phyloP scores from a whole-genome alignment of 2,797 vertebrate species.

The Alauda arvensis region DNA sequence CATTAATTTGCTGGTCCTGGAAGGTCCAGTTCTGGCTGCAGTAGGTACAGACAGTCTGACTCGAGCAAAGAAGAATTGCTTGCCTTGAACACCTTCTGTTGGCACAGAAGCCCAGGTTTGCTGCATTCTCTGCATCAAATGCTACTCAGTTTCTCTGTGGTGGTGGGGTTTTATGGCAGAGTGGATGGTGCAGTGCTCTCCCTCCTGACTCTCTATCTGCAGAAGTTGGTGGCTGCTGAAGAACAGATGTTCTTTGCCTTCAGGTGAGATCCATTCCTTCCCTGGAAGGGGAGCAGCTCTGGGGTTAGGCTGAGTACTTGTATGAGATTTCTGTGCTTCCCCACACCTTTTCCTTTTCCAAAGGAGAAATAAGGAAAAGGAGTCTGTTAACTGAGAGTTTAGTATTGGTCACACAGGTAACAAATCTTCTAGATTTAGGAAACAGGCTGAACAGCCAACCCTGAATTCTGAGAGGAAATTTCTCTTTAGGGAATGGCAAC shows the following conservation, averaged over 20 bases:
- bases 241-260: neutral
- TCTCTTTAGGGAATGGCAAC: neutral
- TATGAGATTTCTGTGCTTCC: neutral
- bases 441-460: neutral
- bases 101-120: neutral
- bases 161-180: neutral
- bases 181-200: neutral
- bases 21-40: neutral
- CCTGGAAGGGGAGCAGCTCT: no score
- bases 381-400: neutral
- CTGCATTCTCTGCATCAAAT: neutral
- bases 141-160: accelerated
- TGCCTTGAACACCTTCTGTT: neutral
- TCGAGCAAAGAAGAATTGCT: neutral
- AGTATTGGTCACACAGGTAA: neutral
- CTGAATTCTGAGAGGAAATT: neutral
- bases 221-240: neutral
- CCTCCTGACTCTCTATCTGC: accelerated
- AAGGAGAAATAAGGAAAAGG: neutral
- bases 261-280: neutral
- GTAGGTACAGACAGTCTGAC: neutral
- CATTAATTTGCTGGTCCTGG: neutral
- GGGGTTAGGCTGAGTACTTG: neutral
- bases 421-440: accelerated
- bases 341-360: neutral